Base-by-base conservation (phyloP, 2,888 invertebrate genomes). In the Elaeidobius kamerunicus region DNA sequence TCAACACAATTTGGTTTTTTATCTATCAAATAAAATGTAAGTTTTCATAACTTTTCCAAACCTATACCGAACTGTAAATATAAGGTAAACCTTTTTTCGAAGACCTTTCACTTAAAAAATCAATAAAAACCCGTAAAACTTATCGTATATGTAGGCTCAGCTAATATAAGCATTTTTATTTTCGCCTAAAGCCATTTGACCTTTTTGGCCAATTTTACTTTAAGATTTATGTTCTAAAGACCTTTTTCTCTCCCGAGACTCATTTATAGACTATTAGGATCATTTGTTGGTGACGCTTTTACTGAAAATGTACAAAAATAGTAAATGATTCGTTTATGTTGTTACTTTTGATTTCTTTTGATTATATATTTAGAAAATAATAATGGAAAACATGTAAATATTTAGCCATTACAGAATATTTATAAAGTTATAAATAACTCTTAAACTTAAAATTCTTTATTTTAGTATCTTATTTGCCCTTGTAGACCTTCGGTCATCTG, bases 141-240 rank as follows among this genome's bases (percentile, higher is more conserved):
- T 55, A 55, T 55, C 55, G 49, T 44, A 34, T 41, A 55, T 55
- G 55, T 55, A 40, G 45, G 50, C 41, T 50, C 41, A 17, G 50
- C 55, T 55, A 55, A 55, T 55, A 50, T 55, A 46, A 40, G 50
- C 44, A 51, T 50, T 55, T 55, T 55, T 50, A 46, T 55, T 55
- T 55, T 36, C 39, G 45, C 45, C 34, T 45, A 28, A 18, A 23
- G 41, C 50, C 40, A n/a, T 43, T 45, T 23, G 49, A 38, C 45
- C 55, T 55, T 49, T 44, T 23, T 43, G 39, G 47, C 38, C 49
- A 49, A 54, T 54, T 54, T 54, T 49, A 40, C 54, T 44, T 41
- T 38, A 54, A 54, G 54, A 54, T 54, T 54, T 54, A 54, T 49
- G 54, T 39, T 38, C 44, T 52, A 41, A 52, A 41, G 52, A 52